Percentiles rank a stretch among this genome's conserved stretches.
Evolutionary conservation across 2,113 vertebrate genomes (phyloP).

Genomic region (Nannospalax galili): DNA sequence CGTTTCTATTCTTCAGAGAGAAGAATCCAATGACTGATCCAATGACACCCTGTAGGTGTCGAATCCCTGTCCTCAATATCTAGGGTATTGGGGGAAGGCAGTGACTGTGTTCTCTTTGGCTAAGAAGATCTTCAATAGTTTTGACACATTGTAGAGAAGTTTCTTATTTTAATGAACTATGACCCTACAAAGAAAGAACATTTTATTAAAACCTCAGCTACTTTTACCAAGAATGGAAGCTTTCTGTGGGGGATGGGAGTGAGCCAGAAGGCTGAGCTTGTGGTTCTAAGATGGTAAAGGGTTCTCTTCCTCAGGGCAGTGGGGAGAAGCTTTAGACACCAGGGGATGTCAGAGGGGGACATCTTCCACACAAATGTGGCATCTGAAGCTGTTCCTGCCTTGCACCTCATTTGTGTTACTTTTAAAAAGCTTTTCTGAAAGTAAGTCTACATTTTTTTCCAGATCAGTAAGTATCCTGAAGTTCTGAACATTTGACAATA

Average conservation of each 20-base stretch:
- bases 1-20: too few relatives aligned
- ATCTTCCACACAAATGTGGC: background rate
- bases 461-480: background rate
- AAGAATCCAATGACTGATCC: too few relatives aligned
- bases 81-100: background rate
- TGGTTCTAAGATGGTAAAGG: background rate
- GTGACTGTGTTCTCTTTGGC: background rate
- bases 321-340: background rate
- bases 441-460: background rate
- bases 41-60: too few relatives aligned
- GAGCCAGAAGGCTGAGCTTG: background rate
- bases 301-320: background rate
- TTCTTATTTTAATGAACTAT: background rate
- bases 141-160: background rate
- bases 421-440: background rate
- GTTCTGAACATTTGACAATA: background rate
- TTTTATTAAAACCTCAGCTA: background rate
- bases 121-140: background rate
- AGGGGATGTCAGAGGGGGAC: rapidly evolving
- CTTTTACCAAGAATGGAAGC: background rate
- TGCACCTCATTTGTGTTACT: background rate
- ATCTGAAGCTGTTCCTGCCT: background rate
- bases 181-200: background rate
- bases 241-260: background rate
- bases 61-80: too few relatives aligned